A percentile compares a stretch with the other conserved stretches of the same genome.
Conservation (phyloP, 2,797 vertebrate species). For the Botia almorhae region DNA sequence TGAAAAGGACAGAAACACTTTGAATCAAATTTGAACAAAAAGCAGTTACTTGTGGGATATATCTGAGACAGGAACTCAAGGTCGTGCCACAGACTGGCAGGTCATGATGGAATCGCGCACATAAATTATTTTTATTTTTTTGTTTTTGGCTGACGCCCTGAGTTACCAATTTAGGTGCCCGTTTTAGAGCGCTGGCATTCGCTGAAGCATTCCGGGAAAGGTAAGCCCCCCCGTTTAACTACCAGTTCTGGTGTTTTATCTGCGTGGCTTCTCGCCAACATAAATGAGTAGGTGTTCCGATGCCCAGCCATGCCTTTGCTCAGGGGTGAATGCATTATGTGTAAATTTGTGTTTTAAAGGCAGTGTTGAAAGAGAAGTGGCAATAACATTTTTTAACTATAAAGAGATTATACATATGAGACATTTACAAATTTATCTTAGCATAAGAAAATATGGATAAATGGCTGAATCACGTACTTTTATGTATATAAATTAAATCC, state of each 20-base stretch:
- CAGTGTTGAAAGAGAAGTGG: neutral
- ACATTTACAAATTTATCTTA: neutral
- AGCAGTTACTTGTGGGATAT: neutral
- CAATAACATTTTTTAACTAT: neutral
- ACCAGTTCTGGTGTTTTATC: constrained; percentile 33
- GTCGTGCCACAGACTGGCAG: constrained; percentile 16
- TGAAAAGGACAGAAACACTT: neutral
- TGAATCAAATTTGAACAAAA: neutral
- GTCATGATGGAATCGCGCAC: constrained; percentile 38
- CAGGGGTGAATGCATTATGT: neutral
- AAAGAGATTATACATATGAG: neutral
- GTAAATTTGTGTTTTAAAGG: neutral
- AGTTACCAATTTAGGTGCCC: constrained; percentile 42
- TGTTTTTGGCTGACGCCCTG: constrained; percentile 30
- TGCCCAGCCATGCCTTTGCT: neutral
- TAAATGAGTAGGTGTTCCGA: constrained; percentile 44
- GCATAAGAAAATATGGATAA: neutral
- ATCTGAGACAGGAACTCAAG: constrained; percentile 39
- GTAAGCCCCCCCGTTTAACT: constrained; percentile 38
- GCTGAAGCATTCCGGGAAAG: constrained; percentile 38
- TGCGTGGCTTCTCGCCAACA: constrained; percentile 16
- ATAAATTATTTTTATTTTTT: constrained; percentile 52
- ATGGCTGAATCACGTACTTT: too few species aligned
- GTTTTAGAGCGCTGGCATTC: constrained; percentile 38
- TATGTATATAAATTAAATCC: too few species aligned